Evolutionary conservation across 2,888 invertebrate species (phyloP), one percentile per base, ranked within the genome.

Genomic region (Drosophila affinis): DNA sequence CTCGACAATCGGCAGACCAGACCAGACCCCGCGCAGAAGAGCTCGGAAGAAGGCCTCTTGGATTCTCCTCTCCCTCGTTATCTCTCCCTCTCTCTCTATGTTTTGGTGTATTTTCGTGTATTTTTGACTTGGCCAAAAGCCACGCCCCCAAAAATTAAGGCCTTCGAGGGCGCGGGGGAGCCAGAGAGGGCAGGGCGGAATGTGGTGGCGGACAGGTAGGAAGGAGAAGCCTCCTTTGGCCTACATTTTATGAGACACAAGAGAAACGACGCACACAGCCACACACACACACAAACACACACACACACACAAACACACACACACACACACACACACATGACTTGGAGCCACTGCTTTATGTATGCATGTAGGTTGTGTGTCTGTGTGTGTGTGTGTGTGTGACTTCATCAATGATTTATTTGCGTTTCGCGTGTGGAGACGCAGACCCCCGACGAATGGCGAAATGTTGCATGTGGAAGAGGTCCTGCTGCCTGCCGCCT

Each of bases 391-490:
- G 24, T 51, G 45, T 52, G 18, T 21, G 17, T 62, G 74, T 18
- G 70, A 71, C 67, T 67, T 72, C 87, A 86, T 88, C 84, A 88
- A 85, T 86, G 87, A 86, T 86, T 86, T 86, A 86, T 86, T 85
- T 81, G 87, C 72, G 75, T 78, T 81, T 86, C 88, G 85, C 85
- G 85, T 86, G 85, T 75, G 75, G 56, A 67, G 24, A 21, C 21
- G 64, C 72, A 56, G 65, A 14, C 39, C 39, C 39, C 39, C 39
- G 39, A 24, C 24, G 34, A 39, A 39, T 39, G 14, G 76, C 73
- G 59, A 72, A 72, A 70, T 59, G 61, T 75, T 34, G 45, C 57
- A 39, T 68, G 67, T 57, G 47, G 47, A 34, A 14, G 39, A 47
- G 29, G 57, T 47, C 32, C 53, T 53, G 57, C 46, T 69, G 58